Percentiles rank a stretch among this genome's conserved stretches.
Evolutionary conservation across 1,140 invertebrate genomes (phyloP).

Genomic region (Neodiprion virginianus): DNA sequence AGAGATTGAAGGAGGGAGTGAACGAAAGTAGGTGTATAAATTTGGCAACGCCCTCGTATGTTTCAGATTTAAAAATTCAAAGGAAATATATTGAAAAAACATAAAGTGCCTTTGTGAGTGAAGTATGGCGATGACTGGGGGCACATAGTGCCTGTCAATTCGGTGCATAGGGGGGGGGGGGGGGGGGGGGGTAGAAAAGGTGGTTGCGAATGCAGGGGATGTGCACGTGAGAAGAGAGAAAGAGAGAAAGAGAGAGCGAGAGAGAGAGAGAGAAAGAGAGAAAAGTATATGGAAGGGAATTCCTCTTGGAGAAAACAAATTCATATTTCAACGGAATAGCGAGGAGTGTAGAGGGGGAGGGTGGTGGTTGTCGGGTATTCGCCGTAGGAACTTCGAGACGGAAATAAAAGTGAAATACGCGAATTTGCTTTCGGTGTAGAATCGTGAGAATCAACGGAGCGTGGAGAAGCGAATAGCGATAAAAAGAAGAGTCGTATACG

Average conservation of each 20-base stretch:
- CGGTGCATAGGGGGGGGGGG: not conserved
- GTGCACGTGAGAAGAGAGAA: not conserved
- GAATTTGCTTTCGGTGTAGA: constrained; percentile 1
- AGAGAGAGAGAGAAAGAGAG: constrained; percentile 1
- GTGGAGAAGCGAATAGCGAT: constrained; percentile 4
- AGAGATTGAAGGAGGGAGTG: not conserved
- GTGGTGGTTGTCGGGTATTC: constrained; percentile 26
- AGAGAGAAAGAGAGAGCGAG: not conserved
- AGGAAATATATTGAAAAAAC: not conserved
- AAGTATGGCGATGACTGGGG: not conserved
- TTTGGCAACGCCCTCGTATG: not conserved
- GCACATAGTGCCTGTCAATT: not conserved
- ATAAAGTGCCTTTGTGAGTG: constrained; percentile 1
- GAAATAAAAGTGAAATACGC: constrained; percentile 51
- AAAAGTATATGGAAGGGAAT: constrained; percentile 12
- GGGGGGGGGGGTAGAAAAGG: not conserved
- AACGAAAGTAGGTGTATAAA: too few relatives aligned
- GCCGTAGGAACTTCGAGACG: constrained; percentile 31
- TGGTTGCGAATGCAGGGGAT: not conserved
- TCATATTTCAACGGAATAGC: constrained; percentile 46
- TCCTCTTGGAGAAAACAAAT: constrained; percentile 44
- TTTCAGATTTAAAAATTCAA: not conserved
- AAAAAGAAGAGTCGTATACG: not conserved
- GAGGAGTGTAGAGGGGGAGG: constrained; percentile 17
- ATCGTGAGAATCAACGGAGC: not conserved